Evolutionary conservation across 2,113 vertebrate species (phyloP).

Genomic region (Serilophus lunatus): DNA sequence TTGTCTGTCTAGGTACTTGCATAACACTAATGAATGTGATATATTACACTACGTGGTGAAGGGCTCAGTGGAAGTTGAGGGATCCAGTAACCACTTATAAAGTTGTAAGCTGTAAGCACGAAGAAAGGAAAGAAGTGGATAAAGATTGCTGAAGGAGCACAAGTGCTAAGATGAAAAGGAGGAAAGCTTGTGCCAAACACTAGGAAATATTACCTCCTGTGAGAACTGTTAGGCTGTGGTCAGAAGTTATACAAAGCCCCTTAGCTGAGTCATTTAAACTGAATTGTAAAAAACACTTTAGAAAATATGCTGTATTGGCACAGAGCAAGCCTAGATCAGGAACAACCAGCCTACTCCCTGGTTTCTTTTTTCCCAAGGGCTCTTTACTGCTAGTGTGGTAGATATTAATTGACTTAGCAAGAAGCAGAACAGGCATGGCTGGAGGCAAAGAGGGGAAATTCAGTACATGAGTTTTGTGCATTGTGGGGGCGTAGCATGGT

Average conservation of each 20-base stretch:
- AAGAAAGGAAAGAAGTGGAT: background rate
- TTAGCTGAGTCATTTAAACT: slow-evolving; percentile 35
- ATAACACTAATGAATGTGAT: background rate
- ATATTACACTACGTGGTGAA: background rate
- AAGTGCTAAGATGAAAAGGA: slow-evolving; percentile 26
- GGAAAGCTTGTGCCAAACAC: slow-evolving; percentile 17
- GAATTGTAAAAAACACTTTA: slow-evolving; percentile 18
- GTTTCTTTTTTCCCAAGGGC: slow-evolving; percentile 20
- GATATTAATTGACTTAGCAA: slow-evolving; percentile 8
- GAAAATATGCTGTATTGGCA: slow-evolving; percentile 48
- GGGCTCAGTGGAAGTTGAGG: background rate
- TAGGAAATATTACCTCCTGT: slow-evolving; percentile 25
- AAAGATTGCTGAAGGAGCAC: slow-evolving; percentile 3
- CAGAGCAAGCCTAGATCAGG: background rate
- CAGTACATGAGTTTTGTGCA: background rate
- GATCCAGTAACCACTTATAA: background rate
- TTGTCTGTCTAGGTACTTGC: background rate
- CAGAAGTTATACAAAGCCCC: slow-evolving; percentile 33
- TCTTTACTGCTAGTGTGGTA: background rate
- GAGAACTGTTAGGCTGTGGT: slow-evolving; percentile 13
- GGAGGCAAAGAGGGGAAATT: slow-evolving; percentile 16
- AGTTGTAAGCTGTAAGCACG: background rate
- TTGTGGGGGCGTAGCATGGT: background rate
- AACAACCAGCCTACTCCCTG: slow-evolving; percentile 14
- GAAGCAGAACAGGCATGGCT: slow-evolving; percentile 6